Base-by-base conservation (phyloP, 2,113 vertebrate genomes). In the Ceyx melanurus region DNA sequence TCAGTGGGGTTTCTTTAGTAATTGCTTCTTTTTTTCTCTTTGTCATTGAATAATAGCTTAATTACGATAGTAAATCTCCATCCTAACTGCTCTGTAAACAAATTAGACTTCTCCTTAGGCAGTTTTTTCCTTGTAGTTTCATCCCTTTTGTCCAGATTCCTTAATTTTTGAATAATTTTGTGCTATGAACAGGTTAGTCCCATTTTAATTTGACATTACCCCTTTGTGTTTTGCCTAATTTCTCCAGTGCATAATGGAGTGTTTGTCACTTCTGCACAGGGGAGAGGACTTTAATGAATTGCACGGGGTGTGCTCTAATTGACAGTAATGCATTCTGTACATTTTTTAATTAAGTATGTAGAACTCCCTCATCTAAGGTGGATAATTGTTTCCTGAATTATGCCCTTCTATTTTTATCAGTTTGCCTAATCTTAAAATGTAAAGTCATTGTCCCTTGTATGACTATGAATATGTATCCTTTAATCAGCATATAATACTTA, bases 331-430 rank as follows among this genome's bases (percentile, higher is more conserved):
- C 83, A 80, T 93, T 95, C 88, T 82, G 88, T 90, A 87, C 60
- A 42, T 85, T 93, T 94, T 94, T 88, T 87, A 96, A 96, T 95
- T 95, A 94, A 95, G 90, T 89, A 86, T 95, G 86, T 75, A 92
- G 62, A 93, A 95, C 81, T 96, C 75, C 94, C 86, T 92, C 71
- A 74, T 74, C 78, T 93, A 64, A 85, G 84, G 67, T 94, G 81
- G 88, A 87, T 96, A 95, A 94, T 82, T 94, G 64, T 95, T 94
- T 94, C 75, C 62, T 93, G 78, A 96, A 82, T 93, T 90, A 85
- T 61, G 40, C 43, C 56, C 56, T 92, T 93, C 92, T 93, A 68
- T 93, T 95, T 95, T 87, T 74, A 82, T 90, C 81, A 58, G 43
- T 71, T 90, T 86, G 33, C 35, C 71, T 85, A 40, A 86, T 90